Conservation (phyloP, 2,888 invertebrate genomes). For the Nymphalis polychloros region DNA sequence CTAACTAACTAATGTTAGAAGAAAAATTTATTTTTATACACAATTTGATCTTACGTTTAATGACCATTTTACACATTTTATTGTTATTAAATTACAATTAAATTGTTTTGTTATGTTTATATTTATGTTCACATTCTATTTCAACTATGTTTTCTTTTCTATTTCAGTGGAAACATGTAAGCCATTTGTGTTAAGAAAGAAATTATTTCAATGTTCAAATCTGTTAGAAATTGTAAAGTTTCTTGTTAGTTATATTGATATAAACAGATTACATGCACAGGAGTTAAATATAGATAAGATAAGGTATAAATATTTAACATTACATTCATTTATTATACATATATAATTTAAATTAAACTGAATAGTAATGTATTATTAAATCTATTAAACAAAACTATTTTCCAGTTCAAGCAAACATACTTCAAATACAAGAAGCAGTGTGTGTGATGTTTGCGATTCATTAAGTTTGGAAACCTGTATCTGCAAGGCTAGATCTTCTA, state of each 20-base stretch:
- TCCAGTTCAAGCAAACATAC: slow-evolving; percentile 26
- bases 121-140: background rate
- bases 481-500: slow-evolving; percentile 45
- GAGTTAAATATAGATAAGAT: slow-evolving; percentile 48
- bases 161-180: slow-evolving; percentile 75
- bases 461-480: slow-evolving; percentile 50
- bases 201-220: slow-evolving; percentile 66
- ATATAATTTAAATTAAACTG: too few species aligned
- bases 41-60: too few species aligned
- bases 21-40: too few species aligned
- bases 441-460: slow-evolving; percentile 57
- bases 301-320: slow-evolving; percentile 47
- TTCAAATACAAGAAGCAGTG: slow-evolving; percentile 15
- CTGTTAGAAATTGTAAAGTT: slow-evolving; percentile 68
- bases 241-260: slow-evolving; percentile 60
- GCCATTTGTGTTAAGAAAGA: slow-evolving; percentile 63
- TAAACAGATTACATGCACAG: slow-evolving; percentile 57
- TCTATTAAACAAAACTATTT: background rate
- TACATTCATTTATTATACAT: background rate
- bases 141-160: background rate
- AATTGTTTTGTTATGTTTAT: background rate
- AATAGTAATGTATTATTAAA: too few species aligned
- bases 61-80: background rate
- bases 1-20: too few species aligned
- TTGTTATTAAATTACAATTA: background rate